phyloP scores from a whole-genome alignment of 2,888 invertebrate species.

The Monopis laevigella region DNA sequence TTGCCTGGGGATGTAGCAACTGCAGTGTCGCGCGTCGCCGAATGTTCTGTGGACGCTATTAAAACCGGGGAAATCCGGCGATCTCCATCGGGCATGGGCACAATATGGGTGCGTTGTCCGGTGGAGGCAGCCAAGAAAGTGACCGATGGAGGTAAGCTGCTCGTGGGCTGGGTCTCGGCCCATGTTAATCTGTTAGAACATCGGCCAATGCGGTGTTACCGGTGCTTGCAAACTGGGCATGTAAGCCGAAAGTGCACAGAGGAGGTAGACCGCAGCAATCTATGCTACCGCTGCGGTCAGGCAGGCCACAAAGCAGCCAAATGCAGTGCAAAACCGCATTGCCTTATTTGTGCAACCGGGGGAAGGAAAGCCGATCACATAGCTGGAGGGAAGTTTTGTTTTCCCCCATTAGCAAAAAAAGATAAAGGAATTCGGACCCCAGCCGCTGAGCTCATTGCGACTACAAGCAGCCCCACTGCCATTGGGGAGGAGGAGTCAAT shows the following conservation, averaged over 20 bases:
- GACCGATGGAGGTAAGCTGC: neutral
- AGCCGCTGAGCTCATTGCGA: neutral
- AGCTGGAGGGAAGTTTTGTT: neutral
- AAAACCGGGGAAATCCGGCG: neutral
- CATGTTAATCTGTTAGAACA: neutral
- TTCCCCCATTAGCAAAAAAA: neutral
- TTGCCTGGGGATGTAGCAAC: neutral
- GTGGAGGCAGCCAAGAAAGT: slow-evolving; percentile 7
- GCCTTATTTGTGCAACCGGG: neutral
- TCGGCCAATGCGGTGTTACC: slow-evolving; percentile 3
- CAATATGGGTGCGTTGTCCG: slow-evolving; percentile 9
- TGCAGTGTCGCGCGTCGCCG: neutral
- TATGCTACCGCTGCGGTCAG: slow-evolving; percentile 6
- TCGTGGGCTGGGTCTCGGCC: slow-evolving; percentile 9
- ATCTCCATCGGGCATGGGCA: neutral
- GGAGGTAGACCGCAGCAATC: slow-evolving; percentile 8
- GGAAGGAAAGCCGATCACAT: neutral
- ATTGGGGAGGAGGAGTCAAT: neutral
- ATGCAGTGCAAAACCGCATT: neutral
- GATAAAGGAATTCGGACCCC: neutral
- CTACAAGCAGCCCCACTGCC: neutral
- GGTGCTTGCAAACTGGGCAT: slow-evolving; percentile 7
- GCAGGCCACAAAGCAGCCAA: neutral
- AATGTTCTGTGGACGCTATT: neutral
- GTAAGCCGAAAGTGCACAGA: neutral